Base-by-base conservation (phyloP, 2,797 vertebrate genomes). In the Halcyon leucocephala region DNA sequence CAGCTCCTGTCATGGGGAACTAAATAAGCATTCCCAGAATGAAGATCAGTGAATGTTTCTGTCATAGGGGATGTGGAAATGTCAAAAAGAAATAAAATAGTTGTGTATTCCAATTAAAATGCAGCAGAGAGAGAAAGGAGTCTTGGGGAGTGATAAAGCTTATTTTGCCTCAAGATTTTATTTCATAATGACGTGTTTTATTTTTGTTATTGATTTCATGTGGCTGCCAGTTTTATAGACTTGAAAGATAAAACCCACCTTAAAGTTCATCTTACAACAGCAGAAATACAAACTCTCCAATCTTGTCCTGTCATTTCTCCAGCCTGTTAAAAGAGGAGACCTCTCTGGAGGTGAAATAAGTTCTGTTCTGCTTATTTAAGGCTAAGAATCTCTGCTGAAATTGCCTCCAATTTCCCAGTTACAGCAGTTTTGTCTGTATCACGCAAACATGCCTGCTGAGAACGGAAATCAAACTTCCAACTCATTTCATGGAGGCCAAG, bases 381-480 rank as follows among this genome's bases (percentile, higher is more conserved):
- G 31, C 71, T 82, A 21, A 37, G 78, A 67, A 25, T 84, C 78
- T 86, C 58, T 57, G 64, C 71, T 94, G 86, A 91, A 97, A 94
- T 91, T 94, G 94, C 82, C 21, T 91, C n/a, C 89, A 95, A 66
- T 95, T 95, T 80, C 58, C 70, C 29, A 13, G 74, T 77, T 96
- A 54, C 73, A 83, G 44, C 76, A 76, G 51, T 91, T 91, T 91
- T 31, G 29, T 79, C 69, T 90, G 22, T 94, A 49, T 93, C 25
- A 8, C 39, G 10, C 73, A 58, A 78, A 88, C 52, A 28, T 24
- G 61, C 94, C 89, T 90, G 88, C 55, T 86, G 96, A 96, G 91
- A 95, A 77, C 3, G 12, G 96, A 94, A 94, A 84, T 96, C 91
- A 66, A 70, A 77, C 93, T 86, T 88, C 72, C 85, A 94, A 42